These are phyloP conservation scores for Drosophila quinaria DNA, from an alignment of 2,888 invertebrate species.

Conservation along the genomic window DNA sequence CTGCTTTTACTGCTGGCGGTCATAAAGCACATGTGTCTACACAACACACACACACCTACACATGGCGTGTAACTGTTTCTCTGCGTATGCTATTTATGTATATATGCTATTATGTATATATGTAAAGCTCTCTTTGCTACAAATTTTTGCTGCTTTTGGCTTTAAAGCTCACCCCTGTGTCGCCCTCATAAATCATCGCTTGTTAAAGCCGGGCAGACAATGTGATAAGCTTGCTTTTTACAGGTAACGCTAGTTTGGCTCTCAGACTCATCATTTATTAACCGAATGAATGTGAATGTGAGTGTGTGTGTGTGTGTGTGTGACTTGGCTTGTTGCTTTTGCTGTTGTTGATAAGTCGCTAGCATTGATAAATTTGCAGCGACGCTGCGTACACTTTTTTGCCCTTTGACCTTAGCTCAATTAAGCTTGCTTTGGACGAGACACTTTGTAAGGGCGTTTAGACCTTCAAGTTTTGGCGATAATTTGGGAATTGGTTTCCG, in stretches of 20 bases:
- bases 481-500: not conserved
- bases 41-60: slow-evolving; percentile 24
- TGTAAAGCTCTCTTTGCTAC: slow-evolving; percentile 43
- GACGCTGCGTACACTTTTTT: slow-evolving; percentile 1
- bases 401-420: slow-evolving; percentile 10
- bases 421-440: not conserved
- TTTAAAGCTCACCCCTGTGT: slow-evolving; percentile 45
- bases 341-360: slow-evolving; percentile 46
- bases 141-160: slow-evolving; percentile 45
- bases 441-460: not conserved
- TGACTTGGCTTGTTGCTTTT: slow-evolving; percentile 29
- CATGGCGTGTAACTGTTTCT: slow-evolving; percentile 17
- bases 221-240: slow-evolving; percentile 64
- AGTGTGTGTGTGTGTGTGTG: slow-evolving; percentile 21
- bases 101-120: slow-evolving; percentile 44
- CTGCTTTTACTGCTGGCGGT: slow-evolving; percentile 39
- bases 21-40: slow-evolving; percentile 78
- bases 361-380: slow-evolving; percentile 62
- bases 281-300: slow-evolving; percentile 7
- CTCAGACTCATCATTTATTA: slow-evolving; percentile 55
- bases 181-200: slow-evolving; percentile 68
- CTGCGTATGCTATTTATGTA: slow-evolving; percentile 42
- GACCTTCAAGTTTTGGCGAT: not conserved
- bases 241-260: slow-evolving; percentile 43
- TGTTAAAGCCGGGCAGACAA: slow-evolving; percentile 60